Evolutionary conservation across 1,140 invertebrate genomes (phyloP), one percentile per base, ranked within the genome.

Genomic region (Pararge aegeria): DNA sequence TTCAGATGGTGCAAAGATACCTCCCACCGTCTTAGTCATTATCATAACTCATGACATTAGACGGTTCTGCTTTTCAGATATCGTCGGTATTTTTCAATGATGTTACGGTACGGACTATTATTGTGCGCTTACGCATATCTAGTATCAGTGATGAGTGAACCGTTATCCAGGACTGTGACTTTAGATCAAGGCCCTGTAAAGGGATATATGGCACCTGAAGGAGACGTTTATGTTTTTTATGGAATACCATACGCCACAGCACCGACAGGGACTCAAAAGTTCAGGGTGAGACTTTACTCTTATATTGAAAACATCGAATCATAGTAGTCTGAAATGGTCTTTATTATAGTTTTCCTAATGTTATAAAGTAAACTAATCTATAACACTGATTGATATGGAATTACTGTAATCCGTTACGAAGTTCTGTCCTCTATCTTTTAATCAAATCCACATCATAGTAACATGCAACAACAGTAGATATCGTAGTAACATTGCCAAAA

Each of bases 171-270:
- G 10, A 13, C 66, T 40, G 65, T 76, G 18, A 53, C 27, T 1
- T 68, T 55, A 5, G 10, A 56, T 18, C 71, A 74, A 37, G 76
- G 76, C 0, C 57, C 66, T 0, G 55, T 79, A 6, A 56, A 61
- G 15, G 76, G 76, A 1, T 74, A 74, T 55, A 66, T 46, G 49
- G 54, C 63, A n/a, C 27, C 52, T 5, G 59, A 65, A 6, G 58
- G 61, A 16, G 40, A 69, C 24, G 27, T 64, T 9, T 78, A 61
- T 59, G 61, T n/a, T 7, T 79, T 77, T 48, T 68, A 64, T 38
- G 56, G 64, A 18, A 79, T 79, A 42, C 74, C 70, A n/a, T 79
- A 77, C 37, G 77, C 72, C n/a, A 75, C 66, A 6, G 64, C 66
- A 6, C 73, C 77, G 3, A 69, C 56, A 3, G 75, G 77, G 20